phyloP scores from a whole-genome alignment of 2,888 invertebrate genomes.

The Drosophila parthenogenetica region DNA sequence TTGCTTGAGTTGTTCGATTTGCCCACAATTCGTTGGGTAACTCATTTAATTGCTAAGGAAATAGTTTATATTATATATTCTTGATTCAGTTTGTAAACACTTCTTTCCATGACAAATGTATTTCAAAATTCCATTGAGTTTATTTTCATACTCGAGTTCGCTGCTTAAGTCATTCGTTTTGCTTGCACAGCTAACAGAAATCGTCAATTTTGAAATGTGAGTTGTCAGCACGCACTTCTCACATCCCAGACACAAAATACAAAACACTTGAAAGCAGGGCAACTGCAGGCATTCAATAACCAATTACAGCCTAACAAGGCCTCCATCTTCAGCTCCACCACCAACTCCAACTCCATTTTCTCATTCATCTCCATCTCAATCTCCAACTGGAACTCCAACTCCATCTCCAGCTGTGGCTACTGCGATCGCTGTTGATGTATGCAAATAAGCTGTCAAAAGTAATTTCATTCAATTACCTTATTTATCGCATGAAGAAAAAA shows the following conservation, averaged over 20 bases:
- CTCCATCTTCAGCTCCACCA: slow-evolving; percentile 23
- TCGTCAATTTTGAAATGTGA: slow-evolving; percentile 1
- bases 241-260: slow-evolving; percentile 41
- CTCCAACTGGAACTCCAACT: slow-evolving; percentile 19
- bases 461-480: slow-evolving; percentile 82
- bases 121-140: neutral
- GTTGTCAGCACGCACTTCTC: slow-evolving; percentile 73
- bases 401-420: slow-evolving; percentile 33
- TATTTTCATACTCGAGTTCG: slow-evolving; percentile 27
- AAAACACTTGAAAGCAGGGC: slow-evolving; percentile 4
- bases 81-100: too few relatives aligned
- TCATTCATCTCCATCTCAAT: slow-evolving; percentile 20
- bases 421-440: slow-evolving; percentile 71
- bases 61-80: too few relatives aligned
- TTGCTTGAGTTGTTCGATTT: slow-evolving; percentile 53
- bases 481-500: slow-evolving; percentile 64
- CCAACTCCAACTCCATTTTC: slow-evolving; percentile 27
- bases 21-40: neutral
- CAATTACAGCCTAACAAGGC: slow-evolving; percentile 78
- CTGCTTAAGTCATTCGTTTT: slow-evolving; percentile 50
- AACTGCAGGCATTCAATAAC: slow-evolving; percentile 70
- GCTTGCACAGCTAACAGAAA: slow-evolving; percentile 20
- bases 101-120: too few relatives aligned
- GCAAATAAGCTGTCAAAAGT: slow-evolving; percentile 81
- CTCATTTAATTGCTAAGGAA: too few relatives aligned